phyloP scores from a whole-genome alignment of 2,797 vertebrate species.

The Craterocephalus amniculus region DNA sequence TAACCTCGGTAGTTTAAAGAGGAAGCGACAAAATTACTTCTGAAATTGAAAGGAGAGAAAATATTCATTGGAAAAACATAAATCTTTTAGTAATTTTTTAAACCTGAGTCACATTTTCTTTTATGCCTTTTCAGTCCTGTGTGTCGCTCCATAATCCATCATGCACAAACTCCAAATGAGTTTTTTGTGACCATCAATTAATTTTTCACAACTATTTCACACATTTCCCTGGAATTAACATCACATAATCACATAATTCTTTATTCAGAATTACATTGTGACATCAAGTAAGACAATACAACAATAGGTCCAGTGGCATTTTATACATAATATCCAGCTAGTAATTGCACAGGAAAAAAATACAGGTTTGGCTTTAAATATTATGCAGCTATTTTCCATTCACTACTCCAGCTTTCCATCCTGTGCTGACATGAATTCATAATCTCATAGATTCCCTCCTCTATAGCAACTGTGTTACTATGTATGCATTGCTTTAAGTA shows the following conservation, averaged over 20 bases:
- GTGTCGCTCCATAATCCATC: not conserved
- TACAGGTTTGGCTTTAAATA: not conserved
- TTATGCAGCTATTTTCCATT: not conserved
- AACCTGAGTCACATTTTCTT: not conserved
- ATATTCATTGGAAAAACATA: not conserved
- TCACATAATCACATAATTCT: slow-evolving; percentile 10
- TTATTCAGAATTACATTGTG: slow-evolving; percentile 21
- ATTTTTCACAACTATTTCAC: not conserved
- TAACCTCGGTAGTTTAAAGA: not conserved
- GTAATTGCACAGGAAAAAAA: slow-evolving; percentile 8
- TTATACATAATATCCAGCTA: slow-evolving; percentile 35
- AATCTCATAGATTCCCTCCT: not conserved
- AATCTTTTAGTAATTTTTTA: not conserved
- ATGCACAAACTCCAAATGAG: not conserved
- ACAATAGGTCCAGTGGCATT: slow-evolving; percentile 9
- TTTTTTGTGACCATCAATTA: not conserved
- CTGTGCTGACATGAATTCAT: not conserved
- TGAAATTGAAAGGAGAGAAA: not conserved
- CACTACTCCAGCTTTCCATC: not conserved
- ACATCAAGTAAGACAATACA: slow-evolving; percentile 12
- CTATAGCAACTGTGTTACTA: not conserved
- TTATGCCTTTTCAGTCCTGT: not conserved
- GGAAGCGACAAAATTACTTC: not conserved
- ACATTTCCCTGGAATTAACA: not conserved
- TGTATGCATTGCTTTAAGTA: not conserved